Base-by-base conservation (phyloP, 1,140 invertebrate genomes). In the Parasteatoda tepidariorum region DNA sequence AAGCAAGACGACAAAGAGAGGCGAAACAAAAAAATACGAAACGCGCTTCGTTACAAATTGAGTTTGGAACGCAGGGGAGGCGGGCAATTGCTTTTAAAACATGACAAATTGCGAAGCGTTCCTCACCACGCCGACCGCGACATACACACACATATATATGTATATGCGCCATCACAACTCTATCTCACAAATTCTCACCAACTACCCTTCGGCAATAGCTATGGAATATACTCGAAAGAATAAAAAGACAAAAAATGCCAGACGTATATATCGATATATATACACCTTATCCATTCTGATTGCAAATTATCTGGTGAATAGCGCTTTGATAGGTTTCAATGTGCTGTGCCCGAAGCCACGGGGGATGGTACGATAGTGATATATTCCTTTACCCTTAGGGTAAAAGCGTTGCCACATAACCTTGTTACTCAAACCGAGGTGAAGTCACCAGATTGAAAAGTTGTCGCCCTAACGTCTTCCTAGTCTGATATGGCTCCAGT, bases 301-400 rank as follows among this genome's bases (percentile, higher is more conserved):
- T 79, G 76, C 76, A 79, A 79, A 79, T 79, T 79, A 79, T 68
- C 76, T 31, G 6, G 24, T 79, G 76, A 79, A 79, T 79, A 79
- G 76, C 76, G 64, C 76, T 79, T 79, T 79, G 76, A 79, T 79
- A 68, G 76, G 76, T 79, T 68, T 79, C 76, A 79, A 67, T 79
- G 76, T 79, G 76, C 64, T 79, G 13, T 22, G 73, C 34, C 68
- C 26, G 9, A 18, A 57, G 38, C 41, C 41, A 30, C 41, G 64
- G 76, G 76, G 64, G 54, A 68, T 33, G 26, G 9, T 2, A 30
- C 11, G 64, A 68, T 68, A 79, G 62, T 68, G 76, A 79, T 79
- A 79, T 79, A 79, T 73, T 73, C 54, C 62, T 67, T 57, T 64
- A 33, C 61, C 76, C 59, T 9, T 31, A 48, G 64, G 76, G 38